Base-by-base conservation (phyloP, 2,888 invertebrate species). In the Cryptosula pallasiana region DNA sequence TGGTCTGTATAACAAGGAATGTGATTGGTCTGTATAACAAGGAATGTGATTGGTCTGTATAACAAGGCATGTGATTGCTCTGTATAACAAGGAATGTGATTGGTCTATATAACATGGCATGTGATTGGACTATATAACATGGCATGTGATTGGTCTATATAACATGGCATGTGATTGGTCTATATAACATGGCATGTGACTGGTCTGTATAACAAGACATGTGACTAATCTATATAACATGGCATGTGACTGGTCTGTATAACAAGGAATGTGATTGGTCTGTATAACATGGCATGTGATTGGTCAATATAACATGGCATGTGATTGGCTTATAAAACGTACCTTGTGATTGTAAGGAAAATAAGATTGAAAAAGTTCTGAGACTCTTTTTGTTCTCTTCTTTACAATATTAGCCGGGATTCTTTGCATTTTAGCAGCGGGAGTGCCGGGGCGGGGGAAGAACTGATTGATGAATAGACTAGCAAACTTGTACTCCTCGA, bases 401-500 rank as follows among this genome's bases (percentile, higher is more conserved):
- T 97, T 97, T 0, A 96, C 96, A 81, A 92, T 90, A 81, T 92
- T 90, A 0, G 93, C 88, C 0, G 94, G 92, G 34, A 97, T 90
- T 84, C 91, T 89, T 1, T 88, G 87, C 91, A 99, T 91, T 75
- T 90, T 89, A 0, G 97, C 96, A 5, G 98, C 98, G 0, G 95
- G 96, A 0, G 98, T 99, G 1, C 97, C 97, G 0, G 96, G 95
- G 23, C 98, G 86, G 0, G 98, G 94, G 80, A 92, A 99, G 87
- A 95, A 99, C 87, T 99, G 98, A 87, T 99, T 99, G 80, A 98
- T 98, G 85, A 97, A 99, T 3, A 99, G 88, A 78, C 92, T 91
- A 0, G 96, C 93, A 84, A 99, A 99, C 77, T 90, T 89, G 84
- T 96, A 92, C 81, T 92, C 90, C 75, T 87, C 86, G 77, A 98